phyloP scores from a whole-genome alignment of 2,113 vertebrate species.

The Ellobius talpinus region DNA sequence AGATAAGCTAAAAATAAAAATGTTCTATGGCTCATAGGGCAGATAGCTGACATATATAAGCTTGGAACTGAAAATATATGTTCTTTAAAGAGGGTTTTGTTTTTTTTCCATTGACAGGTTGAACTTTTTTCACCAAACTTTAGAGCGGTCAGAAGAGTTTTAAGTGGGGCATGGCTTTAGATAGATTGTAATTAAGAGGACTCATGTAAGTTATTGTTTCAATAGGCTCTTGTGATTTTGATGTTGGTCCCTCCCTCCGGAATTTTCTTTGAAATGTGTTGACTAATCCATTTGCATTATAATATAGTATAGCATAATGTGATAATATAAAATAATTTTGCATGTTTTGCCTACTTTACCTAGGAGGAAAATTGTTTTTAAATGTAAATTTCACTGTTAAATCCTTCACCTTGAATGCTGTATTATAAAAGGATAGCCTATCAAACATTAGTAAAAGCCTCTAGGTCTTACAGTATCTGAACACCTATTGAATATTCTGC shows the following conservation, averaged over 20 bases:
- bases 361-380: conserved; percentile 75
- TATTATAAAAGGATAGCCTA: conserved; percentile 76
- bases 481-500: conserved; percentile 70
- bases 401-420: conserved; percentile 73
- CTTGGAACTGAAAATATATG: conserved; percentile 72
- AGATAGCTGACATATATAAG: conserved; percentile 68
- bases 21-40: conserved; percentile 62
- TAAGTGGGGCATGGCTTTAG: conserved; percentile 73
- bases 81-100: conserved; percentile 67
- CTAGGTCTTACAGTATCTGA: conserved; percentile 28
- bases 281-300: conserved; percentile 47
- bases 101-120: conserved; percentile 76
- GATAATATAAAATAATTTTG: conserved; percentile 60
- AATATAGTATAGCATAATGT: neutral
- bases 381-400: conserved; percentile 75
- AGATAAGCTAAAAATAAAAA: conserved; percentile 82
- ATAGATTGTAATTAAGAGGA: conserved; percentile 80
- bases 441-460: conserved; percentile 33
- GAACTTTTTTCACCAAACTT: conserved; percentile 74
- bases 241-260: conserved; percentile 41
- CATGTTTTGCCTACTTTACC: conserved; percentile 52
- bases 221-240: conserved; percentile 74
- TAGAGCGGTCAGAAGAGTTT: conserved; percentile 74
- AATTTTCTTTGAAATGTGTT: conserved; percentile 72
- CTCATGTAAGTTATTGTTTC: conserved; percentile 84